Conservation (phyloP, 2,113 vertebrate species). For the Gymnobelideus leadbeateri region DNA sequence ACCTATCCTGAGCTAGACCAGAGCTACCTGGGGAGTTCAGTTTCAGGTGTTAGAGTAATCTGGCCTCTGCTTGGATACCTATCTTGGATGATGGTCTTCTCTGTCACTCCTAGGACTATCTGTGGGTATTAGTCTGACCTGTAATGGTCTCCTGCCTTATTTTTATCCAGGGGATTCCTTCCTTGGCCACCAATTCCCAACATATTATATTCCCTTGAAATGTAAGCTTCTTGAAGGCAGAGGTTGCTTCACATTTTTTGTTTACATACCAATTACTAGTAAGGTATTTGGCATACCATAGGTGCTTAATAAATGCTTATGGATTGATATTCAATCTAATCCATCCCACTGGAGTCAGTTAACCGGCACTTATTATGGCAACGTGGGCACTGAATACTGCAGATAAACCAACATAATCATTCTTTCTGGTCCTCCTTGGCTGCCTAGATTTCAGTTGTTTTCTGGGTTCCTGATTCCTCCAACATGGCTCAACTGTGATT, state of each 20-base stretch:
- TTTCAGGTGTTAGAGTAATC: neutral
- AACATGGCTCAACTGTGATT: neutral
- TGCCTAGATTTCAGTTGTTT: constrained; percentile 7
- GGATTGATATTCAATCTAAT: neutral
- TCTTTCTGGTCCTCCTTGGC: neutral
- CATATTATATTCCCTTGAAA: neutral
- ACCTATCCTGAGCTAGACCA: neutral
- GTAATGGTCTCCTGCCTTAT: neutral
- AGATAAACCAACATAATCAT: neutral
- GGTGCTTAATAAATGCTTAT: neutral
- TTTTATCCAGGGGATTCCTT: neutral
- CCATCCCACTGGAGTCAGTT: neutral
- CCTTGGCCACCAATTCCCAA: neutral
- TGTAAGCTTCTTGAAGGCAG: neutral
- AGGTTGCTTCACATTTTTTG: neutral
- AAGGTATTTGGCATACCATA: neutral
- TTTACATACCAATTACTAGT: no score
- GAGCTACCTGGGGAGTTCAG: neutral
- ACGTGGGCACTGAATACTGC: neutral
- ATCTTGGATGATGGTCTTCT: neutral
- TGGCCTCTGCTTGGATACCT: neutral
- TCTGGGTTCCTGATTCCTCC: constrained; percentile 4
- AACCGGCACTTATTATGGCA: neutral
- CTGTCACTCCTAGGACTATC: neutral
- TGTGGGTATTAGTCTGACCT: no score